phyloP scores from a whole-genome alignment of 1,140 invertebrate genomes.

The Brachionus calyciflorus region DNA sequence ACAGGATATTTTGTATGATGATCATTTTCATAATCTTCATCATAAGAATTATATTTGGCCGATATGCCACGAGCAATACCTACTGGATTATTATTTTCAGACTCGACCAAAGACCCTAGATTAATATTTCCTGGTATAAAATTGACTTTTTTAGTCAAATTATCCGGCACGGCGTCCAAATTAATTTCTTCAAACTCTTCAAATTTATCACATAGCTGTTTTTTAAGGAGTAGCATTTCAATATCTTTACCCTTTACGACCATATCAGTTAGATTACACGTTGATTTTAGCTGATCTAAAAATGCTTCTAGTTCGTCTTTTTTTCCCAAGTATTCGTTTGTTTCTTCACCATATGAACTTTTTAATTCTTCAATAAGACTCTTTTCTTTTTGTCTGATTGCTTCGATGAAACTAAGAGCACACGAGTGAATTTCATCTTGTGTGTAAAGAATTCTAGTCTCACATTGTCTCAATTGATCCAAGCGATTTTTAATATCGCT shows the following conservation, averaged over 20 bases:
- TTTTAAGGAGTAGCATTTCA: conserved; percentile 60
- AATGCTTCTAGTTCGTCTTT: conserved; percentile 57
- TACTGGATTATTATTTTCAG: background rate
- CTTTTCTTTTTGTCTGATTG: conserved; percentile 57
- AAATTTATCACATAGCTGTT: conserved; percentile 61
- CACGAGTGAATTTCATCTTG: conserved; percentile 47
- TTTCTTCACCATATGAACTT: conserved; percentile 56
- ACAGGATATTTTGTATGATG: background rate
- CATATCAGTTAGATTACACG: conserved; percentile 59
- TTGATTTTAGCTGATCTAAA: conserved; percentile 59
- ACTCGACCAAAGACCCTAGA: conserved; percentile 50
- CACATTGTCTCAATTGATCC: conserved; percentile 2
- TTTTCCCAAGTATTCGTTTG: conserved; percentile 57
- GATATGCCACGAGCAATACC: background rate
- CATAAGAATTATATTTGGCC: background rate
- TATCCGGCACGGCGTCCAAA: conserved; percentile 54
- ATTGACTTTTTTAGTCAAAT: conserved; percentile 54
- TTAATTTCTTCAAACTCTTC: conserved; percentile 55
- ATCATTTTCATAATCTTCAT: conserved; percentile 10
- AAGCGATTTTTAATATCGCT: conserved; percentile 32
- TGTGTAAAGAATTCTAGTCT: conserved; percentile 17
- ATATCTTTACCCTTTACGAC: conserved; percentile 62
- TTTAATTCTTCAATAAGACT: conserved; percentile 59
- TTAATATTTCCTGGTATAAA: conserved; percentile 56
- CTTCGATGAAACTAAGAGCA: conserved; percentile 56